A percentile compares a stretch with the other conserved stretches of the same genome.
Evolutionary conservation across 37 sponge, comb jelly and placozoan genomes (phyloP).

Genomic region (Diacarnus erythraeanus): DNA sequence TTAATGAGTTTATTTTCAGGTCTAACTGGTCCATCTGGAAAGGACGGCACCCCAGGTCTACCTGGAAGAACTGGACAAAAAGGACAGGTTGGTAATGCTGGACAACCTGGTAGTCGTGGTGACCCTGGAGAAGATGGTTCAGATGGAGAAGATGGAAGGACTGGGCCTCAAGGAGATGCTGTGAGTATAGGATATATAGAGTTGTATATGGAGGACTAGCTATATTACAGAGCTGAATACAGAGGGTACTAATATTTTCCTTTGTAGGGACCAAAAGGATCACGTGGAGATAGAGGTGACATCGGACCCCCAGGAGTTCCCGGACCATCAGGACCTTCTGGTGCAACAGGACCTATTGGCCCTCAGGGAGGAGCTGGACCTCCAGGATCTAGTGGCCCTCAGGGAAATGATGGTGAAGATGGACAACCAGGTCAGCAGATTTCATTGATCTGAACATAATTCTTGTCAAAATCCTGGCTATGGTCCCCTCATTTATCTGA

Average conservation of each 20-base stretch:
- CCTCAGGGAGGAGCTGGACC: neutral
- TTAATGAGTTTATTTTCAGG: neutral
- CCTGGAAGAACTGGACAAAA: constrained; percentile 59
- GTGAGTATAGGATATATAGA: neutral
- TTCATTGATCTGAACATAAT: no score
- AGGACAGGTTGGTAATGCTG: constrained; percentile 42
- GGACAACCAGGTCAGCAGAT: constrained; percentile 32
- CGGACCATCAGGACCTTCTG: constrained; percentile 48
- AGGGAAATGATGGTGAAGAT: constrained; percentile 12
- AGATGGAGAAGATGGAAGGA: constrained; percentile 15
- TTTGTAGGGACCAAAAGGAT: constrained; percentile 38
- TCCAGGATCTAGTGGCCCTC: constrained; percentile 9
- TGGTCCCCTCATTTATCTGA: no score
- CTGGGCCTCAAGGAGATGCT: constrained; percentile 33
- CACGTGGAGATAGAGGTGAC: constrained; percentile 23
- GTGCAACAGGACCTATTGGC: constrained; percentile 33
- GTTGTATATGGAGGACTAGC: no score
- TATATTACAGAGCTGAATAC: neutral
- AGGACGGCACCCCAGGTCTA: constrained; percentile 59
- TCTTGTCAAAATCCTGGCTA: no score
- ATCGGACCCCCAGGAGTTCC: constrained; percentile 30
- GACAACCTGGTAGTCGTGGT: constrained; percentile 28
- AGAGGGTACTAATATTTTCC: neutral
- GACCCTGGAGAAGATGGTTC: constrained; percentile 23
- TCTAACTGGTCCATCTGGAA: constrained; percentile 44